Percentiles rank a stretch among this genome's conserved stretches.
Evolutionary conservation across 2,113 vertebrate genomes (phyloP).

Genomic region (Dicentrarchus labrax): DNA sequence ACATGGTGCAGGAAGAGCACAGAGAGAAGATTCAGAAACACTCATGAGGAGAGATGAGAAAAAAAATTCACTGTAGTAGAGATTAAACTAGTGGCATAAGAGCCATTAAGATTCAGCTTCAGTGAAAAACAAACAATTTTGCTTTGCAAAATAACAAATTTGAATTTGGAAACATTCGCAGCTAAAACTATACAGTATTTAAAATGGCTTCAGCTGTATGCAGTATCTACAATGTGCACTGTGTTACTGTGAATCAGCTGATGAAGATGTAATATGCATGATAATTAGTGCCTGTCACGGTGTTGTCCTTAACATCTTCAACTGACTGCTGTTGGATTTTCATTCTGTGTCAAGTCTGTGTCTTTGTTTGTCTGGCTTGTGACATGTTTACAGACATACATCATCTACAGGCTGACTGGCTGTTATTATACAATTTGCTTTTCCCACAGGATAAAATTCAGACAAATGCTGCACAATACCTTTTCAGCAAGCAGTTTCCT

Average conservation of each 20-base stretch:
- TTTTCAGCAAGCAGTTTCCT: constrained; percentile 32
- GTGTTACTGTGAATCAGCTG: constrained; percentile 16
- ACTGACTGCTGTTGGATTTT: not conserved
- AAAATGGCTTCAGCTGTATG: not conserved
- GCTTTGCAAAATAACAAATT: not conserved
- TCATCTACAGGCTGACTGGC: not conserved
- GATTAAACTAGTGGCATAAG: not conserved
- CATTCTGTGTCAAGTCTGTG: constrained; percentile 4
- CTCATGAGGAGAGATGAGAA: not conserved
- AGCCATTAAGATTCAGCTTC: not conserved
- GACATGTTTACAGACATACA: constrained; percentile 34
- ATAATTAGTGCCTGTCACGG: constrained; percentile 36
- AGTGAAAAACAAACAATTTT: not conserved
- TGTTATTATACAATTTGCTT: constrained; percentile 4
- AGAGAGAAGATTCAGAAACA: not conserved
- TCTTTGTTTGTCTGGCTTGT: constrained; percentile 17
- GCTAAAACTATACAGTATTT: not conserved
- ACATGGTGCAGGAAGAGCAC: not conserved
- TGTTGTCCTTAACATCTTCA: constrained; percentile 4
- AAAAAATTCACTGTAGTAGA: not conserved
- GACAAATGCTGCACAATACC: constrained; percentile 14
- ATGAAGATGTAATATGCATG: not conserved
- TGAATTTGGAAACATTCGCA: not conserved
- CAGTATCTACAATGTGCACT: too few species aligned
- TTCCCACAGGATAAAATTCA: not conserved